Evolutionary conservation across 2,888 invertebrate genomes (phyloP), one percentile per base, ranked within the genome.

Genomic region (Tuberolachnus salignus): DNA sequence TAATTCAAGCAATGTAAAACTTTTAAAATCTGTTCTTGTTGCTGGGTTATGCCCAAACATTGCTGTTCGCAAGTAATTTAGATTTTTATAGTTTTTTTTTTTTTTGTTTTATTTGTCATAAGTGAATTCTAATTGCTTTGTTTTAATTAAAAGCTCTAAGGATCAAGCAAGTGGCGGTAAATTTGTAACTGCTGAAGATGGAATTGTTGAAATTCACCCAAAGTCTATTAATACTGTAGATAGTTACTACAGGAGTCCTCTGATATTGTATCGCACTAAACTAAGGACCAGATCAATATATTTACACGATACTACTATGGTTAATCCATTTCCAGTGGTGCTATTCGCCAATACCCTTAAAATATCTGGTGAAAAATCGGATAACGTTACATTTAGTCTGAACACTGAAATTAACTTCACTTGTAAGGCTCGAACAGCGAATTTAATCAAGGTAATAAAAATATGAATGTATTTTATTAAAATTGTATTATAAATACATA

Each of bases 31-130:
- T 2, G 89, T 97, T 10, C 89, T 97, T 53, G 92, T 93, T 82
- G 93, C 95, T 10, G 93, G 95, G 16, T 87, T 97, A 9, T 97
- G 95, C 87, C 97, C 97, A 0, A 96, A 97, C 85, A 89, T 97
- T 81, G 93, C 91, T 0, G 87, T 88, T 82, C 87, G 91, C 59
- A 88, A 85, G 92, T 91, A 86, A 86, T 87, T 84, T 81, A 81
- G 34, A 66, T 67, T n/a, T 78, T 67, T 19, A 21, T n/a, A n/a
- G n/a, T n/a, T n/a, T n/a, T n/a, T n/a, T n/a, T n/a, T n/a, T n/a
- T n/a, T n/a, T n/a, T n/a, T n/a, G n/a, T n/a, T n/a, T n/a, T n/a
- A n/a, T n/a, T n/a, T n/a, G n/a, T n/a, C n/a, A n/a, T n/a, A n/a
- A n/a, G n/a, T 61, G 10, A 9, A 34, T n/a, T 13, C 14, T 42